These are phyloP conservation scores for Phymatocera aterrima DNA, from an alignment of 2,888 invertebrate species.

Conservation along the genomic window DNA sequence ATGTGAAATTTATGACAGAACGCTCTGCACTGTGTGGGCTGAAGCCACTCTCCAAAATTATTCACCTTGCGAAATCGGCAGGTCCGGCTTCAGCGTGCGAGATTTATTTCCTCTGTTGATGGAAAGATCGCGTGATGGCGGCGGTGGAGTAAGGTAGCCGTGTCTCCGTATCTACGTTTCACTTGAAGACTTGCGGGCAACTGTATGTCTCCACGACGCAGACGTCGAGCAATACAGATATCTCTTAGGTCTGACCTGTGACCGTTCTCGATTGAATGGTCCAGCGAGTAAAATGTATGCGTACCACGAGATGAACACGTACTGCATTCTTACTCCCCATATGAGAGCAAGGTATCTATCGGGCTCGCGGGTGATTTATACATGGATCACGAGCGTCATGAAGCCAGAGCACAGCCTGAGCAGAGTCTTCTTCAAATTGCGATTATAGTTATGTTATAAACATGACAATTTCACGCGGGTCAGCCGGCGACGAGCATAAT, in stretches of 20 bases:
- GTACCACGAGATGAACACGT: slow-evolving; percentile 21
- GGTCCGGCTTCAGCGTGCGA: too few relatives aligned
- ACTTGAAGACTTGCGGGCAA: slow-evolving; percentile 65
- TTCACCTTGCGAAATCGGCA: too few relatives aligned
- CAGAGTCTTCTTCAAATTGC: background rate
- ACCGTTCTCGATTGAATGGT: slow-evolving; percentile 64
- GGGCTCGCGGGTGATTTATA: background rate
- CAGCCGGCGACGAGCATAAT: too few relatives aligned
- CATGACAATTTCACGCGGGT: too few relatives aligned
- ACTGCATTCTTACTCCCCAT: background rate
- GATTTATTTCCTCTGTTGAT: too few relatives aligned
- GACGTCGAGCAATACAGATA: slow-evolving; percentile 59
- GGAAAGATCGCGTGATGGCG: background rate
- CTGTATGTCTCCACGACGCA: slow-evolving; percentile 66
- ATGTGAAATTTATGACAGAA: too few relatives aligned
- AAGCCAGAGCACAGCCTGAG: background rate
- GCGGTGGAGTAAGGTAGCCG: background rate
- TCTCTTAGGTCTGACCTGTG: slow-evolving; percentile 72
- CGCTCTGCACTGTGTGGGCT: too few relatives aligned
- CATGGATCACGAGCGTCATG: background rate
- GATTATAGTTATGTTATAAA: too few relatives aligned
- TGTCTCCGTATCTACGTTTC: slow-evolving; percentile 53
- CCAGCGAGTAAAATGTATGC: slow-evolving; percentile 27
- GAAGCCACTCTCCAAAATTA: too few relatives aligned
- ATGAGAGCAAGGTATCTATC: slow-evolving; percentile 5